A percentile compares a stretch with the other conserved stretches of the same genome.
Evolutionary conservation across 2,888 invertebrate species (phyloP).

Genomic region (Megastigmus dorsalis): DNA sequence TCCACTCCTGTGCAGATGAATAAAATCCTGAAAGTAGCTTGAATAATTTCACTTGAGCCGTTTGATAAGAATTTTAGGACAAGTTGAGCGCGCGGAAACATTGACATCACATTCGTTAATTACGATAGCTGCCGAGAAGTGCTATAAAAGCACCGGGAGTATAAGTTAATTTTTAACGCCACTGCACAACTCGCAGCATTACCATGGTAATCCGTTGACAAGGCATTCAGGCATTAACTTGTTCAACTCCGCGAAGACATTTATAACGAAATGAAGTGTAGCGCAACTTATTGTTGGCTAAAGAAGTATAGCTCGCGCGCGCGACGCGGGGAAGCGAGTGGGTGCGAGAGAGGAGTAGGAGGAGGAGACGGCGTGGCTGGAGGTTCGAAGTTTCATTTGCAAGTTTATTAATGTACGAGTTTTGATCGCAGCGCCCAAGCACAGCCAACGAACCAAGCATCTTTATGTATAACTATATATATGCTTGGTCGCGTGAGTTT

Average conservation of each 20-base stretch:
- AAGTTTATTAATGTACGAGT: conserved; percentile 56
- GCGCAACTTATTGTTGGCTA: conserved; percentile 45
- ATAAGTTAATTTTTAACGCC: too few species aligned
- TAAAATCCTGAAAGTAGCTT: too few species aligned
- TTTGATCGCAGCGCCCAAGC: conserved; percentile 43
- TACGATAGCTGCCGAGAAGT: too few species aligned
- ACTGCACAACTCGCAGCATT: not conserved
- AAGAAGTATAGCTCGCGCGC: conserved; percentile 44
- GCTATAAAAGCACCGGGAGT: too few species aligned
- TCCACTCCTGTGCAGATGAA: too few species aligned
- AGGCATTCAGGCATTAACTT: conserved; percentile 25
- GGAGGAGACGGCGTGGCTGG: not conserved
- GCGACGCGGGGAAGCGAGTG: too few species aligned
- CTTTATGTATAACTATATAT: too few species aligned
- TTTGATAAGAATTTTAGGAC: too few species aligned
- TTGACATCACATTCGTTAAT: too few species aligned
- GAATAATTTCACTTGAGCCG: too few species aligned
- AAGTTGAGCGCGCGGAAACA: too few species aligned
- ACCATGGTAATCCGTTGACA: conserved; percentile 31
- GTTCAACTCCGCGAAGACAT: not conserved
- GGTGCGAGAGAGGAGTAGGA: not conserved
- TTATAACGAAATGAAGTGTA: conserved; percentile 35
- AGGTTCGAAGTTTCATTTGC: conserved; percentile 54
- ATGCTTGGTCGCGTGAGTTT: conserved; percentile 45
- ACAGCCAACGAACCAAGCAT: not conserved